phyloP scores from a whole-genome alignment of 2,113 vertebrate genomes.

The Pleuronectes platessa region DNA sequence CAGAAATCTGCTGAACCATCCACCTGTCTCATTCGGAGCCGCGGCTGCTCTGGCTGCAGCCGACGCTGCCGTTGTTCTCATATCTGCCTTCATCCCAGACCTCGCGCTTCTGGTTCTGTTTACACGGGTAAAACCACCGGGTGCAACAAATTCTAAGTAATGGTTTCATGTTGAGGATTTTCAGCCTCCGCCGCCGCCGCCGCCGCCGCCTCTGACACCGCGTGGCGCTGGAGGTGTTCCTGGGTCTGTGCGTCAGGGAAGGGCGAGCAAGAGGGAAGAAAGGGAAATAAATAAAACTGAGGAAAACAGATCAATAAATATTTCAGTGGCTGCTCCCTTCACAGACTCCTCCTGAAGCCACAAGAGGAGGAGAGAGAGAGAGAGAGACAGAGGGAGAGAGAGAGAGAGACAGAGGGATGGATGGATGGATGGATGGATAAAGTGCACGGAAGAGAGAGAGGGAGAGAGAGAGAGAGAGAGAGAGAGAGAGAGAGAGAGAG shows the following conservation, averaged over 20 bases:
- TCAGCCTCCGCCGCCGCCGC: slow-evolving; percentile 38
- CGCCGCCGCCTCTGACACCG: slow-evolving; percentile 50
- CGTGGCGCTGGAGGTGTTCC: slow-evolving; percentile 56
- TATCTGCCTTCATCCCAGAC: slow-evolving; percentile 38
- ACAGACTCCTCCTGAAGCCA: slow-evolving; percentile 71
- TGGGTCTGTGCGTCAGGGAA: slow-evolving; percentile 40
- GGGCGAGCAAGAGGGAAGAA: slow-evolving; percentile 42
- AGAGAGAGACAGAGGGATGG: not conserved
- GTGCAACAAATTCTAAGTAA: slow-evolving; percentile 74
- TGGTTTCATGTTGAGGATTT: slow-evolving; percentile 66
- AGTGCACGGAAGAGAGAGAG: not conserved
- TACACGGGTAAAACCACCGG: slow-evolving; percentile 67
- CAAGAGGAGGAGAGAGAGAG: slow-evolving; percentile 49
- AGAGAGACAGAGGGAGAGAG: not conserved
- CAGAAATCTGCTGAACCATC: slow-evolving; percentile 33
- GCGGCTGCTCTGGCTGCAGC: slow-evolving; percentile 24
- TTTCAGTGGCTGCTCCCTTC: slow-evolving; percentile 82
- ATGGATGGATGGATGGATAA: no score
- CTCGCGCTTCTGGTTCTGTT: slow-evolving; percentile 58
- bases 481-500: slow-evolving; percentile 43
- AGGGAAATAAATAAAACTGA: slow-evolving; percentile 77
- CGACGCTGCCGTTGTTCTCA: slow-evolving; percentile 23
- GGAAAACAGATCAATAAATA: slow-evolving; percentile 87
- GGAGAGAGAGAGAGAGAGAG: slow-evolving; percentile 23
- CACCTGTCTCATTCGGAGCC: slow-evolving; percentile 43